phyloP scores from a whole-genome alignment of 2,113 vertebrate genomes.

The Pipa parva region DNA sequence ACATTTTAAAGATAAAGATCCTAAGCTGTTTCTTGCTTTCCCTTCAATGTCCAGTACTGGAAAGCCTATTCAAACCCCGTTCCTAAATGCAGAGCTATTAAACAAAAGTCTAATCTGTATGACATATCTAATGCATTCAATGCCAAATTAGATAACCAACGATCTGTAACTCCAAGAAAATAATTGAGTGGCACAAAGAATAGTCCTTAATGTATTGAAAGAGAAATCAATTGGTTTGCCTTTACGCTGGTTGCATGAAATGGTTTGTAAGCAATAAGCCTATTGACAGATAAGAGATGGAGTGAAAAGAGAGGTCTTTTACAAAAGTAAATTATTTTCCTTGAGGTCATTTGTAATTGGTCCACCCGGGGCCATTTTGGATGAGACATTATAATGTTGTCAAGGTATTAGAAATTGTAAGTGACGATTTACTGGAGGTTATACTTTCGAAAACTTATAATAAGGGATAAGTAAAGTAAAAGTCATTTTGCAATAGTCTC shows the following conservation, averaged over 20 bases:
- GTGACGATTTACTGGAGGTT: too few species aligned
- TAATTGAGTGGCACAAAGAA: constrained; percentile 18
- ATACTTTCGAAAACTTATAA: too few species aligned
- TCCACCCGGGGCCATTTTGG: too few species aligned
- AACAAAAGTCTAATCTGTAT: constrained; percentile 14
- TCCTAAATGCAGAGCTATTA: constrained; percentile 1
- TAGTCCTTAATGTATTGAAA: constrained; percentile 21
- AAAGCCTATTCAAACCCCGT: too few species aligned
- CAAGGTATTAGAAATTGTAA: too few species aligned
- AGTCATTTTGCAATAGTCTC: too few species aligned
- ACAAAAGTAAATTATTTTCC: not conserved
- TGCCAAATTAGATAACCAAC: constrained; percentile 31
- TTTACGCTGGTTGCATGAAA: constrained; percentile 3
- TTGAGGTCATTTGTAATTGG: too few species aligned
- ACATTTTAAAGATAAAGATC: too few species aligned
- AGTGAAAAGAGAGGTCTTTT: not conserved
- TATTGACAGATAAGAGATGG: not conserved
- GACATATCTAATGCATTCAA: constrained; percentile 6
- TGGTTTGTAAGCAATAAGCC: not conserved
- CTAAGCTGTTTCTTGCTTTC: too few species aligned
- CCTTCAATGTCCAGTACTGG: too few species aligned
- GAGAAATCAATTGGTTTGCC: constrained; percentile 24
- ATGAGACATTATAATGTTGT: too few species aligned
- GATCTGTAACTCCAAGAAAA: constrained; percentile 25
- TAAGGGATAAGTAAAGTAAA: too few species aligned